Base-by-base conservation (phyloP, 1,140 invertebrate genomes). In the Anagrus nilaparvatae region DNA sequence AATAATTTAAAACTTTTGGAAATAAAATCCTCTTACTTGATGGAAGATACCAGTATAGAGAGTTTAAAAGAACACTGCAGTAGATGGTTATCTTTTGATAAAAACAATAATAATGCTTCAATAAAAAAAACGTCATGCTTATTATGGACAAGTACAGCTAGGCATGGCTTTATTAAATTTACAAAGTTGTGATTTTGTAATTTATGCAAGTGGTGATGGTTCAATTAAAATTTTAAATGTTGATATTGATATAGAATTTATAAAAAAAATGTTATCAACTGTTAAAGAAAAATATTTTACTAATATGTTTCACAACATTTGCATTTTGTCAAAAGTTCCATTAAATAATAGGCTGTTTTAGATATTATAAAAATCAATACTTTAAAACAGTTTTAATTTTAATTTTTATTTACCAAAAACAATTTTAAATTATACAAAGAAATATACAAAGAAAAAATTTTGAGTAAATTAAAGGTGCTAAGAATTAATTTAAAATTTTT, bases 131-230 rank as follows among this genome's bases (percentile, higher is more conserved):
- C 47, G 38, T 19, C 41, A 49, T 12, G 27, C 27, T 19, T 48
- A 51, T 36, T 53, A 53, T 29, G 36, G 32, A 1, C 48, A 53
- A 45, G 34, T 53, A 3, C 46, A 53, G 43, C n/a, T 53, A 21
- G 39, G 51, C 3, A 47, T 50, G 46, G 42, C 46, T 25, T 21
- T 53, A 3, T 24, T 45, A 19, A 53, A 53, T 43, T 6, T 52
- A 4, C 27, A 35, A 23, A 20, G n/a, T 6, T 20, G 34, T 17
- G 28, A 48, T 25, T 52, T 52, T 42, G 19, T 44, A 13, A 47
- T 51, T 35, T 51, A 51, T 40, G 9, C 48, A 9, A 17, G 36
- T 1, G 45, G 21, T n/a, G 45, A 52, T 21, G 16, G 44, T 21
- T 19, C 18, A n/a, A 27, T 45, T 20, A 29, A 29, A 14, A 31